Evolutionary conservation across 1,140 invertebrate species (phyloP).

Genomic region (Dolichoris vasculosae): DNA sequence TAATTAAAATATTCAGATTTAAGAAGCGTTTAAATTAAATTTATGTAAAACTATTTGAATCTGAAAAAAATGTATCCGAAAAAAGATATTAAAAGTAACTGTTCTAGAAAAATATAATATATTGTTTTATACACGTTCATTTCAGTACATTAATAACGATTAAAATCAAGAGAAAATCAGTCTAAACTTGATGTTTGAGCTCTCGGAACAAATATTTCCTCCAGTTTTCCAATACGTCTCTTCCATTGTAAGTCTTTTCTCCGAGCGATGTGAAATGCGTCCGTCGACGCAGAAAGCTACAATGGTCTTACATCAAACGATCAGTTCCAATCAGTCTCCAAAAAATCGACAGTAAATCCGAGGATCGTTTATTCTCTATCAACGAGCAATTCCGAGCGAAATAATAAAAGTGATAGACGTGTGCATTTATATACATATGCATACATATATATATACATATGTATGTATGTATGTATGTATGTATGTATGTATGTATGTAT

Average conservation of each 20-base stretch:
- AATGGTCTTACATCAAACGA: background rate
- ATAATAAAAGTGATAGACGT: background rate
- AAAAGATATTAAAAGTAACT: too few species aligned
- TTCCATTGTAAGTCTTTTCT: background rate
- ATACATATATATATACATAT: background rate
- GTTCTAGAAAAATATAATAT: too few species aligned
- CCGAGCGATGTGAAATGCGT: background rate
- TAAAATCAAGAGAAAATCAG: background rate
- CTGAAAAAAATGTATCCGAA: too few species aligned
- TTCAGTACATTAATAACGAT: too few species aligned
- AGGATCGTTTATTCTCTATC: background rate
- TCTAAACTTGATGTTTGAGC: background rate
- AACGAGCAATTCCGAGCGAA: background rate
- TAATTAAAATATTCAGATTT: too few species aligned
- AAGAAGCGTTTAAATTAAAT: too few species aligned
- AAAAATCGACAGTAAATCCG: background rate
- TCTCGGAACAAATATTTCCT: background rate
- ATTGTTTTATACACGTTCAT: too few species aligned
- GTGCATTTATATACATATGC: too few species aligned
- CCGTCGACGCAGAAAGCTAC: background rate
- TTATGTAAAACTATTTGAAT: too few species aligned
- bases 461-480: background rate
- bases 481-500: background rate
- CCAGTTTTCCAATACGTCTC: background rate
- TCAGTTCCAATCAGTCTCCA: conserved; percentile 22